Evolutionary conservation across 1,140 invertebrate genomes (phyloP), one percentile per base, ranked within the genome.

Genomic region (Psix sp.): DNA sequence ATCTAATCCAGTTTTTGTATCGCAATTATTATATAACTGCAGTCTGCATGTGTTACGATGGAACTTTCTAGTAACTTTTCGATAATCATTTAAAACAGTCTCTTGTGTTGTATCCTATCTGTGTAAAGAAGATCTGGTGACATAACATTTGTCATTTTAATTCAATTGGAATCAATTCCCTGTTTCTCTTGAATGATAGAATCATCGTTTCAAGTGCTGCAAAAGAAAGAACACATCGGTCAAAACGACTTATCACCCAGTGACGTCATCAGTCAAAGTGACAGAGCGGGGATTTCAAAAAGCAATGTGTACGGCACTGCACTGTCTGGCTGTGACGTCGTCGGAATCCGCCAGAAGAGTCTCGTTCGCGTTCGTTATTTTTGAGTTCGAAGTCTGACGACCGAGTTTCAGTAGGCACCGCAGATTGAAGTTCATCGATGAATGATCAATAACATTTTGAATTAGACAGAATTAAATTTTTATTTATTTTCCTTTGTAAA

Each of bases 321-420:
- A 7, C n/a, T 9, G 26, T 62, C 56, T 54, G 42, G 54, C n/a
- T 36, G 20, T 70, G 66, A 70, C 66, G 66, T 66, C 16, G 16
- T 0, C 14, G 15, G 54, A 60, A 70, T 40, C 56, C 66, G 62
- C 33, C 29, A 70, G 66, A 70, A 70, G 24, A 54, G 66, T 59
- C 56, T 59, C 45, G 63, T 42, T 67, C 26, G 4, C 11, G 35
- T 43, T 57, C 45, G 65, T 45, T 67, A 45, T 40, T 54, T 60
- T 70, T 18, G 66, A 70, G 66, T 70, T 70, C 56, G 56, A 70
- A 60, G 66, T 70, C 66, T 70, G 54, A 54, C 66, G 66, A 60
- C 66, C 66, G 54, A 60, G 52, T 54, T 59, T 36, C 36, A 21
- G 13, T 17, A 15, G 5, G 26, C 9, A 21, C 9, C 6, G 26